These are phyloP conservation scores for Campylomormyrus numenius DNA, from an alignment of 2,113 vertebrate genomes.

Conservation along the genomic window DNA sequence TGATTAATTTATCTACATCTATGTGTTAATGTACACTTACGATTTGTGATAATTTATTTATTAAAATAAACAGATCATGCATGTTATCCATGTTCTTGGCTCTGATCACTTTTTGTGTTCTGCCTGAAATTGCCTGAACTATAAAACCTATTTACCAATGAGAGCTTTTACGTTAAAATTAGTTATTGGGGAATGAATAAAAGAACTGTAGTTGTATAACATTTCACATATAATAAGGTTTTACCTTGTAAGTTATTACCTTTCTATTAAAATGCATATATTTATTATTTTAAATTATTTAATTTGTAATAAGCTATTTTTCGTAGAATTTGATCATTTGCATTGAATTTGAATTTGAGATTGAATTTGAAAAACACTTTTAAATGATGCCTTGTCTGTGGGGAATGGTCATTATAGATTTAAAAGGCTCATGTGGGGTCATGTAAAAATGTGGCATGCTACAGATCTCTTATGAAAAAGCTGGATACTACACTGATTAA, in stretches of 20 bases:
- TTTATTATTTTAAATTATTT: not conserved
- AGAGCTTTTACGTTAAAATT: not conserved
- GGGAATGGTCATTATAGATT: not conserved
- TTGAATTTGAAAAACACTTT: not conserved
- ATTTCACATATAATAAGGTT: not conserved
- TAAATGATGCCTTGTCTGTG: not conserved
- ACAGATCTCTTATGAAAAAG: too few species aligned
- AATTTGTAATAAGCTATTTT: not conserved
- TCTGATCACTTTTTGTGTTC: not conserved
- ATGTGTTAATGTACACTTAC: not conserved
- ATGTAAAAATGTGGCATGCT: too few species aligned
- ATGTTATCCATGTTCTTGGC: not conserved
- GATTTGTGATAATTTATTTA: not conserved
- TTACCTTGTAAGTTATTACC: not conserved
- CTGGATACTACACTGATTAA: too few species aligned
- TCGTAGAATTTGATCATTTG: not conserved
- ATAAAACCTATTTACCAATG: not conserved
- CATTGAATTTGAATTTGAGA: too few species aligned
- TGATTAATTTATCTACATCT: not conserved
- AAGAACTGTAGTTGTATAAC: not conserved
- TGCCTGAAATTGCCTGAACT: not conserved
- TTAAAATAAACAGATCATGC: not conserved
- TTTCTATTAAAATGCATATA: not conserved
- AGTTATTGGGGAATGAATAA: not conserved
- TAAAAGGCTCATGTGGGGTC: too few species aligned